Base-by-base conservation (phyloP, 2,113 vertebrate genomes). In the Tetraodon nigroviridis region DNA sequence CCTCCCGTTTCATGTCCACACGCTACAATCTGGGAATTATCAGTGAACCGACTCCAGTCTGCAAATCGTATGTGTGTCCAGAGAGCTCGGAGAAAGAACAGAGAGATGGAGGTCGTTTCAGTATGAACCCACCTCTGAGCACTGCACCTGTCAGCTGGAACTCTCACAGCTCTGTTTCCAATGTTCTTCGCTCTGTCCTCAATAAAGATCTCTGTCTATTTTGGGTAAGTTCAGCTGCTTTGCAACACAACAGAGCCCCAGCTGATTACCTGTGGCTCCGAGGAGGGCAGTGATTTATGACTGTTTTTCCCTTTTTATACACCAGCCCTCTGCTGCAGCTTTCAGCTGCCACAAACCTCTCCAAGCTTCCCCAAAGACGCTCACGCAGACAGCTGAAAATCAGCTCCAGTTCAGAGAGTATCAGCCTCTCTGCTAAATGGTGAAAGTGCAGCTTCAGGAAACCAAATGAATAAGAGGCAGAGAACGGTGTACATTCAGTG, bases 161-260 rank as follows among this genome's bases (percentile, higher is more conserved):
- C 70, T 77, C 49, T 57, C 55, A 57, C 55, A 79, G 80, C 55
- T 80, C 73, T 16, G 58, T 81, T 78, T 76, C 67, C 32, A 50
- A 64, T 6, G 3, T 32, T 1, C 32, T 37, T 37, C 32, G 4
- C 79, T 76, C 64, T 73, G 79, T 67, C 81, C 77, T 73, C 67
- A 82, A 80, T 80, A 73, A 68, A 67, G 50, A 69, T 55, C 55
- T 67, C 18, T 61, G 58, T 79, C 82, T 84, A 77, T 75, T 81
- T 75, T 67, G 61, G 59, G 77, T 78, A 77, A 67, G 71, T 82
- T 58, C 47, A 69, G 64, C 48, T 44, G 79, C 61, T 64, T 73
- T 68, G 52, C 44, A 57, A 73, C 64, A 75, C 67, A 61, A 24
- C 63, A 64, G 69, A 68, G 49, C 71, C 55, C 66, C 64, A 71